Conservation (phyloP, 1,140 invertebrate genomes). For the Pseudomyrmex gracilis region DNA sequence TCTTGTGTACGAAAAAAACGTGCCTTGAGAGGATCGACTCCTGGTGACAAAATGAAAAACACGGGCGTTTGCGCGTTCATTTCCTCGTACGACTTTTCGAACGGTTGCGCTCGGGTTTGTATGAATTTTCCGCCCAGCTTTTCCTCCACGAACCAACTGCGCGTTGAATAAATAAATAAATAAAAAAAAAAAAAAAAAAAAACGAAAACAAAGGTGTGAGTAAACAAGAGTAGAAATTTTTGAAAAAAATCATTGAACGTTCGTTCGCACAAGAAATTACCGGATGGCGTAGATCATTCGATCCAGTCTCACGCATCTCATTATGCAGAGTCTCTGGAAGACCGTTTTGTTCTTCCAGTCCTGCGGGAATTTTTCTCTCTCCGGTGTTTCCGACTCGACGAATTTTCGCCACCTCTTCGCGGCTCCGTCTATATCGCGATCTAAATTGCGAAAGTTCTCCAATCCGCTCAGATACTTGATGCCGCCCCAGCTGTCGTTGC, state of each 20-base stretch:
- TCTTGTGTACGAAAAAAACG: not conserved
- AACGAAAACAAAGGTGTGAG: not conserved
- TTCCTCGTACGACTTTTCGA: conserved; percentile 95
- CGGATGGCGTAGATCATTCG: conserved; percentile 92
- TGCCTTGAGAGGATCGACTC: conserved; percentile 96
- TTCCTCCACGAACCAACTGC: conserved; percentile 92
- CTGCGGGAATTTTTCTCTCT: conserved; percentile 97
- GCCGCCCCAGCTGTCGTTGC: conserved; percentile 94
- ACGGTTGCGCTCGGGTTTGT: conserved; percentile 91
- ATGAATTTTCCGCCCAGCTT: conserved; percentile 94
- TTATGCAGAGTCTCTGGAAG: conserved; percentile 95
- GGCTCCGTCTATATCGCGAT: conserved; percentile 96
- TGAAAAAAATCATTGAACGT: conserved; percentile 55
- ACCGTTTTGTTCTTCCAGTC: conserved; percentile 98
- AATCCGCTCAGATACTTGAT: conserved; percentile 92
- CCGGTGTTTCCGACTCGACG: conserved; percentile 95
- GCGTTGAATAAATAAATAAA: not conserved
- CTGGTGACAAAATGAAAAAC: conserved; percentile 98
- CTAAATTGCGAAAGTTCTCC: conserved; percentile 94
- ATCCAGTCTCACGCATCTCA: conserved; percentile 95
- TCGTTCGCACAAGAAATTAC: conserved; percentile 62
- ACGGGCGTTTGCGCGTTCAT: conserved; percentile 93
- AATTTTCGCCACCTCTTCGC: conserved; percentile 97
- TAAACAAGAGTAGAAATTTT: not conserved
- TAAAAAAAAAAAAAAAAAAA: no score